Base-by-base conservation (phyloP, 2,797 vertebrate species). In the Crenuchus spilurus region DNA sequence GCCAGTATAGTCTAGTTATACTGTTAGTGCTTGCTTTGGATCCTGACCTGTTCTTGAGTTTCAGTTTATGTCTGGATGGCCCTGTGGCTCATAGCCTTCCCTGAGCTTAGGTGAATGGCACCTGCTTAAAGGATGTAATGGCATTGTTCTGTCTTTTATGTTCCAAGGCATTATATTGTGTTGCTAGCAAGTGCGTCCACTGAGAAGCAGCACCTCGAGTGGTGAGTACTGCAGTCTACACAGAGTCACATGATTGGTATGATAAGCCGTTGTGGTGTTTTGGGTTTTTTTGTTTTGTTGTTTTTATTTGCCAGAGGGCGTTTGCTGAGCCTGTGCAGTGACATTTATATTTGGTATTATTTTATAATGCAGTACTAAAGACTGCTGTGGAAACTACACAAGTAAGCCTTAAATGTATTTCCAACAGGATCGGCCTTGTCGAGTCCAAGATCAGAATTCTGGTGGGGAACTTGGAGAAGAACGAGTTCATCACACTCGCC, bases 101-200 rank as follows among this genome's bases (percentile, higher is more conserved):
- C 63, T 52, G 62, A 39, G 58, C 73, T 72, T 80, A 62, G 20
- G 30, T 67, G 14, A 64, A 71, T 66, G 65, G 61, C 69, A 66
- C 58, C 61, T 81, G 74, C 69, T 55, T 84, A 49, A 80, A 85
- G 72, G 83, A 84, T 84, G 83, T 88, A 87, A 88, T 86, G 85
- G 84, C 73, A 78, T 85, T 86, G 80, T 93, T 88, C 92, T 94
- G 88, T 95, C 74, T 95, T 93, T 95, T 94, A 86, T 94, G 90
- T 95, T 91, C 92, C 88, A 94, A 97, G 95, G 94, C 93, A 95
- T 95, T 96, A 94, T 91, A 92, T 95, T 94, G 90, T 95, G 90
- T 93, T 96, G 90, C 91, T 93, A 87, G 94, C 93, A 85, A 94
- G 93, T 1, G 95, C 93, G 69, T 90, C 94, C 68, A 94, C 94